Evolutionary conservation across 2,888 invertebrate species (phyloP).

Genomic region (Drymonia ruficornis): DNA sequence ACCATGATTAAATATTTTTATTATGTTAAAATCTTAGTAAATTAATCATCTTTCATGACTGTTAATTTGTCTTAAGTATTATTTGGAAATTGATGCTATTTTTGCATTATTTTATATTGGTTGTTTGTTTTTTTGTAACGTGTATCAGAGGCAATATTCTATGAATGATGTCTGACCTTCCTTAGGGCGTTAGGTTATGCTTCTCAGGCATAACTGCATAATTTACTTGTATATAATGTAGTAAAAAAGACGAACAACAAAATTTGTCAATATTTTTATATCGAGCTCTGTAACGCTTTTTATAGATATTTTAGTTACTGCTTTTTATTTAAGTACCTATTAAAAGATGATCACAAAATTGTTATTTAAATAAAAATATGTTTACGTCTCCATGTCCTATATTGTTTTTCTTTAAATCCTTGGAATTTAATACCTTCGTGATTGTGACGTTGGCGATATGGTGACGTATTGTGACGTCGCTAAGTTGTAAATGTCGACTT

Average conservation of each 20-base stretch:
- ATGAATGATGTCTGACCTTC: too few species aligned
- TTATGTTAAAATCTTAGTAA: too few species aligned
- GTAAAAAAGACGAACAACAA: background rate
- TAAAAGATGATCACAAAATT: background rate
- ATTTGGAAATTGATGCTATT: too few species aligned
- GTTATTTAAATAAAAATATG: background rate
- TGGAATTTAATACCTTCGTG: constrained; percentile 1
- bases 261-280: constrained; percentile 7
- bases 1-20: too few species aligned
- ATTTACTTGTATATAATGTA: constrained; percentile 2
- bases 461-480: constrained; percentile 9
- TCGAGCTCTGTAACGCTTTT: background rate
- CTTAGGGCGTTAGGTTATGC: too few species aligned
- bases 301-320: background rate
- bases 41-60: too few species aligned
- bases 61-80: too few species aligned
- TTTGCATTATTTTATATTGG: too few species aligned
- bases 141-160: too few species aligned
- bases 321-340: background rate
- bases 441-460: background rate
- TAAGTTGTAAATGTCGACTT: constrained; percentile 22
- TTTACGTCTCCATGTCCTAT: background rate
- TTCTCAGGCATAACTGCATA: too few species aligned
- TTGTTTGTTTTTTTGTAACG: too few species aligned
- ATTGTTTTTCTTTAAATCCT: constrained; percentile 1